A percentile compares a stretch with the other conserved stretches of the same genome.
Evolutionary conservation across 2,113 vertebrate genomes (phyloP).

Genomic region (Nicator chloris): DNA sequence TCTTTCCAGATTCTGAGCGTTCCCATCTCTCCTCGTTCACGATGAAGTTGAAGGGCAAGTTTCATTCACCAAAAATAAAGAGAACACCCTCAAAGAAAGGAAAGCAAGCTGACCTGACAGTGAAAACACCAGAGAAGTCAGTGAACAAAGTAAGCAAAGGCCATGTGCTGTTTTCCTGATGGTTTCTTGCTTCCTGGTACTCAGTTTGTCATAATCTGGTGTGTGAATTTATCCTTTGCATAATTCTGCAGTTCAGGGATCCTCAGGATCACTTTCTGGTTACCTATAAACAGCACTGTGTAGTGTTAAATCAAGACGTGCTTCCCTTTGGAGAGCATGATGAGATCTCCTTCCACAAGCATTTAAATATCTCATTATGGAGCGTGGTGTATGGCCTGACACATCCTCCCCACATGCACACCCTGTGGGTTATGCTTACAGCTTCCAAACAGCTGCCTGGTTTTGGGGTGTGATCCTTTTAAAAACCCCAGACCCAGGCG

Average conservation of each 20-base stretch:
- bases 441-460: background rate
- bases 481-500: background rate
- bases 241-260: background rate
- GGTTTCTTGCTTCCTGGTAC: background rate
- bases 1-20: constrained; percentile 88
- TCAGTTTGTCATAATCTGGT: background rate
- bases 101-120: constrained; percentile 85
- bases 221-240: background rate
- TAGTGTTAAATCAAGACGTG: background rate
- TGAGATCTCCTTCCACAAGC: constrained; percentile 3
- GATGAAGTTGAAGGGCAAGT: constrained; percentile 98
- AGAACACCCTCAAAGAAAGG: constrained; percentile 96
- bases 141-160: constrained; percentile 85
- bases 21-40: constrained; percentile 98
- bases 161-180: background rate
- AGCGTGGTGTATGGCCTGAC: background rate
- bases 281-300: background rate
- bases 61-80: constrained; percentile 98
- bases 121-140: constrained; percentile 87
- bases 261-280: background rate
- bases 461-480: constrained; percentile 16
- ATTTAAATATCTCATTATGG: background rate
- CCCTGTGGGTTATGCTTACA: background rate
- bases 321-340: background rate
- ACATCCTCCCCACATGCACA: background rate